A percentile compares a stretch with the other conserved stretches of the same genome.
phyloP scores from a whole-genome alignment of 2,888 invertebrate genomes.

The Polyommatus icarus region DNA sequence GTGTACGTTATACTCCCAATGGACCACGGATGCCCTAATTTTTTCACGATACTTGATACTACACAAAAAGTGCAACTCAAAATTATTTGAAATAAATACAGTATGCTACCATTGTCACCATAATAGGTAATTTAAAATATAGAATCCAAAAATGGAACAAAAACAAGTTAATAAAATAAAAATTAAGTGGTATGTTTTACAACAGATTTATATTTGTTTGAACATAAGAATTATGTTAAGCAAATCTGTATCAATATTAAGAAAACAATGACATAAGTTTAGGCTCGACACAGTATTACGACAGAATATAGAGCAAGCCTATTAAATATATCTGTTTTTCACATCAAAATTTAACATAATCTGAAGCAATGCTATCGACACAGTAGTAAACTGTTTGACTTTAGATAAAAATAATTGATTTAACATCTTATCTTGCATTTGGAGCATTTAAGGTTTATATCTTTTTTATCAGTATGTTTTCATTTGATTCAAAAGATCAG shows the following conservation, averaged over 20 bases:
- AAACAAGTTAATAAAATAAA: neutral
- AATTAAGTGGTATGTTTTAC: neutral
- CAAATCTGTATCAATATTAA: slow-evolving; percentile 5
- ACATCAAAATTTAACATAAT: neutral
- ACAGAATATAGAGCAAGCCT: neutral
- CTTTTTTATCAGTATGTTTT: neutral
- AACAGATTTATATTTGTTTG: neutral
- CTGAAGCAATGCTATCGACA: slow-evolving; percentile 9
- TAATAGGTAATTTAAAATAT: neutral
- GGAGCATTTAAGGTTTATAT: neutral
- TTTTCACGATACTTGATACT: too few species aligned
- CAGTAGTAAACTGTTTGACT: neutral
- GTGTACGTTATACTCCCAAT: too few species aligned
- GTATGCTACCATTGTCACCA: too few species aligned
- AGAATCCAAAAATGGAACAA: neutral
- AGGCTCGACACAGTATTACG: neutral
- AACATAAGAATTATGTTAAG: neutral
- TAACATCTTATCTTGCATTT: neutral
- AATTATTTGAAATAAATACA: too few species aligned
- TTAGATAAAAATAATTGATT: neutral
- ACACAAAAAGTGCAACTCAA: too few species aligned
- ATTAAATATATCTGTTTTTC: neutral
- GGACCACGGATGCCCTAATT: too few species aligned
- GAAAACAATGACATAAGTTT: slow-evolving; percentile 10
- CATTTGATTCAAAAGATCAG: neutral